Evolutionary conservation across 2,113 vertebrate species (phyloP).

Genomic region (Cephalopholis sonnerati): DNA sequence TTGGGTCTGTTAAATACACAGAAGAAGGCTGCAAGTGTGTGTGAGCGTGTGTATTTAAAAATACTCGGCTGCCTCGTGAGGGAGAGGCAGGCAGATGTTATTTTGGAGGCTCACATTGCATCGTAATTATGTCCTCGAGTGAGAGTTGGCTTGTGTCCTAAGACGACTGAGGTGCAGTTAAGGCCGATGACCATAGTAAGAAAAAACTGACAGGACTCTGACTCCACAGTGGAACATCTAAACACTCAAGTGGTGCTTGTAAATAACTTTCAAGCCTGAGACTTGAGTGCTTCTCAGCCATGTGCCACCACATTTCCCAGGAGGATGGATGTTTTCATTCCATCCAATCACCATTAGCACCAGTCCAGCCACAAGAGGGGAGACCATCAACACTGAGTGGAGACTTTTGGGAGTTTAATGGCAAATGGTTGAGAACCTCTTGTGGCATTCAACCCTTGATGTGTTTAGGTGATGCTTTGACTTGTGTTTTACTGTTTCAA

Average conservation of each 20-base stretch:
- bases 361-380: neutral
- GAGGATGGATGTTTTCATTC: constrained; percentile 54
- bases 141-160: constrained; percentile 40
- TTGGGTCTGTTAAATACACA: neutral
- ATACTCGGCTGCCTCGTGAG: constrained; percentile 66
- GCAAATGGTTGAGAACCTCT: neutral
- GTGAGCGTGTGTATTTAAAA: constrained; percentile 64
- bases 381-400: neutral
- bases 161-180: constrained; percentile 15
- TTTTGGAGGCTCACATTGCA: constrained; percentile 72
- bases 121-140: constrained; percentile 67
- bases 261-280: constrained; percentile 32
- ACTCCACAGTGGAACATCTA: constrained; percentile 24
- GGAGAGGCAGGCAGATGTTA: constrained; percentile 79
- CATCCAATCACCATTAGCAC: constrained; percentile 23
- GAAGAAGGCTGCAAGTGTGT: neutral
- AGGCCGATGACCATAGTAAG: constrained; percentile 20
- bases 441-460: neutral
- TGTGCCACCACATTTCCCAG: constrained; percentile 32
- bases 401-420: neutral
- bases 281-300: constrained; percentile 6
- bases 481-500: neutral
- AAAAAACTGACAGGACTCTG: constrained; percentile 19
- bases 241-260: constrained; percentile 38
- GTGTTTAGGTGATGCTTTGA: constrained; percentile 1